These are phyloP conservation scores for Galemys pyrenaicus DNA, from an alignment of 2,113 vertebrate species.

Conservation along the genomic window DNA sequence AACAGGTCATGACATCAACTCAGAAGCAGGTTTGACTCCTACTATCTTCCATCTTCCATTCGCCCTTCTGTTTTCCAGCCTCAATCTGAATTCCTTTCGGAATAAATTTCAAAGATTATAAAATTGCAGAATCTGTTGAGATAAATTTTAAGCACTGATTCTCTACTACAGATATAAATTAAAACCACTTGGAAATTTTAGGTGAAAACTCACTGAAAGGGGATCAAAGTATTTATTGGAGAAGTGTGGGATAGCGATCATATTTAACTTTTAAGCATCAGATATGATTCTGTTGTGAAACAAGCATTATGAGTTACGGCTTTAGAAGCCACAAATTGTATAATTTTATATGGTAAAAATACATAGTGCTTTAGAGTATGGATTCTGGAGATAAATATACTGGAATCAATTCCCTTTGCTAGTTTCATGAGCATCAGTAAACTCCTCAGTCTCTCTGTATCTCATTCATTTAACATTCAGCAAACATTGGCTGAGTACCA, in stretches of 20 bases:
- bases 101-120: constrained; percentile 17
- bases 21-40: background rate
- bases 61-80: background rate
- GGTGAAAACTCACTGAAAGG: background rate
- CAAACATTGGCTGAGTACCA: background rate
- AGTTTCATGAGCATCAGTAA: background rate
- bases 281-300: background rate
- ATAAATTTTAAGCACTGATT: background rate
- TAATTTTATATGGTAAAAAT: background rate
- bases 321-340: background rate
- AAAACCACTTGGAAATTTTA: background rate
- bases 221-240: background rate
- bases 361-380: background rate
- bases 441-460: background rate
- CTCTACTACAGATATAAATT: background rate
- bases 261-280: background rate
- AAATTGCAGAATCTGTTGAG: background rate
- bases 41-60: background rate
- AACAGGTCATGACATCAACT: background rate
- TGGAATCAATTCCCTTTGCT: background rate
- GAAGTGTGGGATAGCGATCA: background rate
- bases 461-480: background rate
- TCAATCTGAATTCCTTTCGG: background rate
- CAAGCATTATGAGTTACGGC: background rate
- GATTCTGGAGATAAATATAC: background rate